Base-by-base conservation (phyloP, 2,888 invertebrate species). In the Caenorhabditis sp. region DNA sequence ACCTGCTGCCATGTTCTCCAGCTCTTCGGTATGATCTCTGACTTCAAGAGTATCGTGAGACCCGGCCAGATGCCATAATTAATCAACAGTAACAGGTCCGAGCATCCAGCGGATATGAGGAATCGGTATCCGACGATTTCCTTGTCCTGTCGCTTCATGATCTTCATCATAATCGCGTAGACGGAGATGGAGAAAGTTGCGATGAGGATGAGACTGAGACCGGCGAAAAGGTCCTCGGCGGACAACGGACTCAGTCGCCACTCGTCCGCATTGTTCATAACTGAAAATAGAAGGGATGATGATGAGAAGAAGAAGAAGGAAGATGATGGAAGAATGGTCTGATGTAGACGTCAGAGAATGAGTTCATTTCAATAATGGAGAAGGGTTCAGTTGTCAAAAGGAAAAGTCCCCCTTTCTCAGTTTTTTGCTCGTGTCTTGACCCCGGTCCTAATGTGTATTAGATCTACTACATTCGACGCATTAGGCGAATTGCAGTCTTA, bases 111-210 rank as follows among this genome's bases (percentile, higher is more conserved):
- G 6, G 88, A 88, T 67, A 90, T 88, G 28, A 90, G 83, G 67
- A 89, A 90, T 4, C 90, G 88, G 69, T 90, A 90, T 8, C 90
- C 90, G 53, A 90, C 87, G 50, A 90, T 86, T 72, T 90, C 90
- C 87, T 88, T 88, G 74, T 89, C 89, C 58, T 88, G 87, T 44
- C 81, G 80, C 70, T 85, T 84, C 90, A 90, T 90, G 26, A 88
- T 85, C 50, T 76, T 76, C 44, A 88, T 81, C 40, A 90, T 88
- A 6, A 88, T 44, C 3, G 78, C 74, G 76, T 89, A 90, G 22
- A 90, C 60, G 9, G 87, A 81, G 20, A 90, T 79, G 35, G 88
- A 88, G n/a, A 88, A 61, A 11, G 82, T 9, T 9, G 84, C 88
- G 35, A 90, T 85, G 20, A 83, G 35, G 13, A 90, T 44, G 5